A percentile compares a stretch with the other conserved stretches of the same genome.
Conservation (phyloP, 2,113 vertebrate genomes). For the Callocephalon fimbriatum region DNA sequence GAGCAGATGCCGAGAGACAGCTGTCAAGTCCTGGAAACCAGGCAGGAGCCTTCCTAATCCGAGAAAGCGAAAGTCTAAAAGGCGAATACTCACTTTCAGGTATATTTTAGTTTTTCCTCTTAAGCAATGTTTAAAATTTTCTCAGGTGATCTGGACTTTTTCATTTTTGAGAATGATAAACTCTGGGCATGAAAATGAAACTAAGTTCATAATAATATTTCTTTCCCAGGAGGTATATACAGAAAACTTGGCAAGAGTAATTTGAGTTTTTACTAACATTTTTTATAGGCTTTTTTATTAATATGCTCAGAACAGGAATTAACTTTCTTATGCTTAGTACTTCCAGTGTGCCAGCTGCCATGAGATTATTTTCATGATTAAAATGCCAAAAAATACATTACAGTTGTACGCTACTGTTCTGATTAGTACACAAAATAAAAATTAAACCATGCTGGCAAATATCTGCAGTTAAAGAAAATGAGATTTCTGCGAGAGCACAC, state of each 20-base stretch:
- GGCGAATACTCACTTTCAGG: constrained; percentile 92
- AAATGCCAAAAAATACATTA: background rate
- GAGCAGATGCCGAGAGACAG: constrained; percentile 90
- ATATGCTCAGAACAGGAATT: background rate
- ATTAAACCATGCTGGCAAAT: background rate
- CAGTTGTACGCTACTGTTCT: background rate
- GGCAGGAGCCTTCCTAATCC: constrained; percentile 87
- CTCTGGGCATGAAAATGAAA: background rate
- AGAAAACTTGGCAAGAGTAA: background rate
- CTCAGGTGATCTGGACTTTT: background rate
- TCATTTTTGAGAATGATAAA: background rate
- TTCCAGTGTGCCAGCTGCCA: background rate
- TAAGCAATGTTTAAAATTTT: background rate
- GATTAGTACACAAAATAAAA: background rate
- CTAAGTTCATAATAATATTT: background rate
- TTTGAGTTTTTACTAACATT: background rate
- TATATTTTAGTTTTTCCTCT: constrained; percentile 47
- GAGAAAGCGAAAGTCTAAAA: constrained; percentile 89
- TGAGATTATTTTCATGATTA: background rate
- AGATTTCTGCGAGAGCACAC: background rate
- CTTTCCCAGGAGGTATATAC: background rate
- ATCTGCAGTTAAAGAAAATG: background rate
- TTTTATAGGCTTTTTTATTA: background rate
- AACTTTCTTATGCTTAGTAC: background rate
- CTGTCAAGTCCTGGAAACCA: constrained; percentile 78